Percentiles rank a stretch among this genome's conserved stretches.
Conservation (phyloP, 2,888 invertebrate species). For the Hypomecis punctinalis region DNA sequence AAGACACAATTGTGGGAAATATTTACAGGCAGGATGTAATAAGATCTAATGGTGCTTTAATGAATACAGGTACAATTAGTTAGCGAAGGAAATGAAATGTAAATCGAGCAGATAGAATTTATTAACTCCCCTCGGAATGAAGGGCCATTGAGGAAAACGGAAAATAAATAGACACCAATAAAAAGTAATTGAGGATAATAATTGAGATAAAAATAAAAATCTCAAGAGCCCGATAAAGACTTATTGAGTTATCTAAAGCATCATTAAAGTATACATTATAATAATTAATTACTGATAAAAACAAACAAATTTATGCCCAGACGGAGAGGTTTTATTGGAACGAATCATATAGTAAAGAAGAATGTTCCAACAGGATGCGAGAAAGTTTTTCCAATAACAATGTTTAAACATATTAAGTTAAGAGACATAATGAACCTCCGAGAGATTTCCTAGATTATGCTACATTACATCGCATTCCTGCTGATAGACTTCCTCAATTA, state of each 20-base stretch:
- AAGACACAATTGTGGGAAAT: slow-evolving; percentile 47
- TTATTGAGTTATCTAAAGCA: not conserved
- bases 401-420: slow-evolving; percentile 28
- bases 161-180: slow-evolving; percentile 26
- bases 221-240: not conserved
- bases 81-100: slow-evolving; percentile 52
- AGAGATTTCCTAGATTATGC: slow-evolving; percentile 50
- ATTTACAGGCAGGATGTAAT: slow-evolving; percentile 45
- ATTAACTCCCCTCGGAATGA: slow-evolving; percentile 34
- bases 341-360: not conserved
- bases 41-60: slow-evolving; percentile 44
- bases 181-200: slow-evolving; percentile 30
- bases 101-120: slow-evolving; percentile 46
- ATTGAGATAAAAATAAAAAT: slow-evolving; percentile 14
- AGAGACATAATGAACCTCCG: slow-evolving; percentile 30
- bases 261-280: not conserved
- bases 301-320: not conserved
- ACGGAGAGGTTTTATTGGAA: not conserved
- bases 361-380: slow-evolving; percentile 24
- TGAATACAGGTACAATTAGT: slow-evolving; percentile 42
- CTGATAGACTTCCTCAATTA: slow-evolving; percentile 54
- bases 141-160: slow-evolving; percentile 38
- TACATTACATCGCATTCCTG: slow-evolving; percentile 51
- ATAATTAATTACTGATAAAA: not conserved
- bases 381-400: slow-evolving; percentile 24